Base-by-base conservation (phyloP, 2,888 invertebrate genomes). In the Drosophila cognata region DNA sequence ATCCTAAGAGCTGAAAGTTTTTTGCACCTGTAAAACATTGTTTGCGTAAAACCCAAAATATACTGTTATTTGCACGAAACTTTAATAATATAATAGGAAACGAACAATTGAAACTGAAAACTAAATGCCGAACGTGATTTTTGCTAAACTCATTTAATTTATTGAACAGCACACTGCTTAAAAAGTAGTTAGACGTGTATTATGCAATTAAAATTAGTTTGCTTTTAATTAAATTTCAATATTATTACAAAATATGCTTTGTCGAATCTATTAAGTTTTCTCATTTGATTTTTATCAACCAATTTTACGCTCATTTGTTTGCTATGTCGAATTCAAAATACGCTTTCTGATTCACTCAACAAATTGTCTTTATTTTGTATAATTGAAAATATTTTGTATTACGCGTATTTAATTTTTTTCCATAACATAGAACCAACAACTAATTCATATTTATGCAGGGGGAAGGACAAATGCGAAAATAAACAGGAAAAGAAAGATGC, bases 141-240 rank as follows among this genome's bases (percentile, higher is more conserved):
- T 74, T 74, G 82, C 71, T 66, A 70, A 82, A 67, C 80, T 79
- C 65, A 74, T 77, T 74, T 80, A 69, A 79, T 71, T 88, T 79
- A 83, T 87, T 88, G 53, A 82, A 80, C 74, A 66, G 56, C 64
- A 57, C 57, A 61, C 83, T 78, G 84, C 81, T 81, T 82, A 31
- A 56, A 69, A 78, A 74, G 79, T 74, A 73, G 74, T 56, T 59
- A 69, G 70, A 61, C 61, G 80, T 75, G 77, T 79, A 81, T 80
- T 90, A 89, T 70, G 78, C 74, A 77, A 74, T 73, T 69, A 57
- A 68, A 80, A 88, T 65, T 74, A 72, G 63, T 74, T 81, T 77
- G 71, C 77, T 67, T 76, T 72, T 66, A 78, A 80, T 89, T 77
- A 81, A 85, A 82, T 74, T 52, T 69, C 63, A 66, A 70, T 59